Conservation (phyloP, 2,888 invertebrate species). For the Pyrrhia umbra region DNA sequence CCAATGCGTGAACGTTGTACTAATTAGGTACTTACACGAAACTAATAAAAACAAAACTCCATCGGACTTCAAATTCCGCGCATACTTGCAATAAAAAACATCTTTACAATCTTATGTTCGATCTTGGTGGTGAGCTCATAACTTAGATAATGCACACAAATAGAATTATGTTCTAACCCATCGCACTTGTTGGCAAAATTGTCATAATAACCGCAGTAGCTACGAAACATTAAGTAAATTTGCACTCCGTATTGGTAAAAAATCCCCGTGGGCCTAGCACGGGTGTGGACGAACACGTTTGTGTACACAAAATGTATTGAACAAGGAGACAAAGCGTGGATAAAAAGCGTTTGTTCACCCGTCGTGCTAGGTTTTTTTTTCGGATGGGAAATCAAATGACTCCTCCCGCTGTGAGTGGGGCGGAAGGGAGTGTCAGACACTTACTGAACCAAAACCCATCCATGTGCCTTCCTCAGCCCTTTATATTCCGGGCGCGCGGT, state of each 20-base stretch:
- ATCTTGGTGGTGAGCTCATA: slow-evolving; percentile 53
- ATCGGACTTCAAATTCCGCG: slow-evolving; percentile 23
- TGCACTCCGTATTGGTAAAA: slow-evolving; percentile 1
- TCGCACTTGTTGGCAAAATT: slow-evolving; percentile 10
- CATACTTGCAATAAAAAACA: slow-evolving; percentile 25
- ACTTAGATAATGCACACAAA: slow-evolving; percentile 70
- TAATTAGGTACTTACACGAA: neutral
- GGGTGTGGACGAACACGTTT: too few relatives aligned
- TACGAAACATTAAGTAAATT: slow-evolving; percentile 7
- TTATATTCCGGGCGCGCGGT: too few relatives aligned
- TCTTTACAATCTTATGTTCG: slow-evolving; percentile 17
- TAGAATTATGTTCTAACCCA: slow-evolving; percentile 57
- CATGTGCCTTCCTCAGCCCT: too few relatives aligned
- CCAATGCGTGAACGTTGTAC: too few relatives aligned
- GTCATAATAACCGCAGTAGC: neutral
- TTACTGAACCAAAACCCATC: too few relatives aligned
- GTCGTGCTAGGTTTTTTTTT: too few relatives aligned
- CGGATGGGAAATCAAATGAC: too few relatives aligned
- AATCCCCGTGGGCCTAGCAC: neutral
- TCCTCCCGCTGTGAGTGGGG: too few relatives aligned
- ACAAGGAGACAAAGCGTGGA: too few relatives aligned
- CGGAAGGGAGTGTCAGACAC: too few relatives aligned
- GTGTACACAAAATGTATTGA: too few relatives aligned
- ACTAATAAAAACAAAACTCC: slow-evolving; percentile 24
- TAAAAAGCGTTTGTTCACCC: too few relatives aligned